These are phyloP conservation scores for Xiphydria camelus DNA, from an alignment of 2,888 invertebrate genomes.

Conservation along the genomic window DNA sequence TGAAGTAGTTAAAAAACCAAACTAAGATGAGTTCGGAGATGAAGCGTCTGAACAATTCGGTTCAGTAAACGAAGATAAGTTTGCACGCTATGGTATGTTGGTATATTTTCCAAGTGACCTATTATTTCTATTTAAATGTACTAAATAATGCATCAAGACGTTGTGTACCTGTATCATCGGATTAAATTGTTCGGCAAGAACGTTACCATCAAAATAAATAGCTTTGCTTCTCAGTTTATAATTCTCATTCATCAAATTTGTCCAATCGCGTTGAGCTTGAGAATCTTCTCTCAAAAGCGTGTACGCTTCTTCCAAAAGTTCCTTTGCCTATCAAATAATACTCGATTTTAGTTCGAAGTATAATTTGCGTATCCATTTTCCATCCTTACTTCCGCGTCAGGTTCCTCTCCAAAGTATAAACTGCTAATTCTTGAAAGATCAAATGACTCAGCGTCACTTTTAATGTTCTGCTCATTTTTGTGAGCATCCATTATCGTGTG, in stretches of 20 bases:
- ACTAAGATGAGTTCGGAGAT: no score
- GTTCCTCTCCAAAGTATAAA: constrained; percentile 8
- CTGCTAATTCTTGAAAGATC: constrained; percentile 7
- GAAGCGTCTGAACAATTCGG: no score
- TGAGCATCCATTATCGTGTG: no score
- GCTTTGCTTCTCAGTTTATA: constrained; percentile 1
- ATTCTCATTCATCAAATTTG: not conserved
- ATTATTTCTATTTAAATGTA: no score
- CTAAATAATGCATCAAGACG: no score
- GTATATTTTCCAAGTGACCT: no score
- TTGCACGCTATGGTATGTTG: no score
- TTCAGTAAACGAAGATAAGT: no score
- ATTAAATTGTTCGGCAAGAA: not conserved
- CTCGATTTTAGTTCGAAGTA: not conserved
- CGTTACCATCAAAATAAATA: constrained; percentile 4
- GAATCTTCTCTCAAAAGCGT: constrained; percentile 3
- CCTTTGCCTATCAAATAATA: not conserved
- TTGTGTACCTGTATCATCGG: constrained; percentile 5
- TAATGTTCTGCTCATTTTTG: no score
- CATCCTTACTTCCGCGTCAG: constrained; percentile 2
- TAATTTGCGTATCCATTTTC: not conserved
- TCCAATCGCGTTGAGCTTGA: constrained; percentile 1
- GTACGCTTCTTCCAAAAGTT: constrained; percentile 7
- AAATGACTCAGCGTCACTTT: no score
- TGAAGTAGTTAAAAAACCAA: no score